phyloP scores from a whole-genome alignment of 1,140 invertebrate genomes.

The Brachionus manjavacas region DNA sequence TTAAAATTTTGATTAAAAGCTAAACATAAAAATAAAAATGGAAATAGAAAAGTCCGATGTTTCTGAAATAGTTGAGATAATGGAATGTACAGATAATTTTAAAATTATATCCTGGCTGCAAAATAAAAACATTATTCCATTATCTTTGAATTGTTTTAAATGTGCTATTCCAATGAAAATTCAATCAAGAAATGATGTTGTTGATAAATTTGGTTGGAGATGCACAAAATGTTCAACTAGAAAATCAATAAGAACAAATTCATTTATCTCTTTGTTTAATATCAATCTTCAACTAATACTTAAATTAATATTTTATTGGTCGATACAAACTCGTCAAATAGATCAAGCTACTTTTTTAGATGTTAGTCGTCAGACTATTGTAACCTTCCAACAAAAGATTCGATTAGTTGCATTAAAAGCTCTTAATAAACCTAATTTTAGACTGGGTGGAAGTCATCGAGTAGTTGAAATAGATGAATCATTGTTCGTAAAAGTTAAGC shows the following conservation, averaged over 20 bases:
- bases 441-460: not conserved
- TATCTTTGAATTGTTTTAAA: not conserved
- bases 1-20: not conserved
- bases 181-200: not conserved
- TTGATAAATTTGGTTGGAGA: not conserved
- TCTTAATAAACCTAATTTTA: not conserved
- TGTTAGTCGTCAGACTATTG: not conserved
- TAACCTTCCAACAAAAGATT: not conserved
- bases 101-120: not conserved
- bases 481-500: not conserved
- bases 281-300: not conserved
- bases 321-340: not conserved
- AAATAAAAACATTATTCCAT: not conserved
- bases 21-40: constrained; percentile 1
- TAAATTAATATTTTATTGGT: not conserved
- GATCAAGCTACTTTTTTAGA: not conserved
- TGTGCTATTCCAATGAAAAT: not conserved
- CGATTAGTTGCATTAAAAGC: not conserved
- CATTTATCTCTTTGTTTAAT: not conserved
- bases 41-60: not conserved
- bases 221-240: not conserved
- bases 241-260: not conserved
- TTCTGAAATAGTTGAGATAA: not conserved
- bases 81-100: not conserved
- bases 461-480: constrained; percentile 25